A percentile compares a stretch with the other conserved stretches of the same genome.
phyloP scores from a whole-genome alignment of 2,888 invertebrate genomes.

The Mylabris sibirica region DNA sequence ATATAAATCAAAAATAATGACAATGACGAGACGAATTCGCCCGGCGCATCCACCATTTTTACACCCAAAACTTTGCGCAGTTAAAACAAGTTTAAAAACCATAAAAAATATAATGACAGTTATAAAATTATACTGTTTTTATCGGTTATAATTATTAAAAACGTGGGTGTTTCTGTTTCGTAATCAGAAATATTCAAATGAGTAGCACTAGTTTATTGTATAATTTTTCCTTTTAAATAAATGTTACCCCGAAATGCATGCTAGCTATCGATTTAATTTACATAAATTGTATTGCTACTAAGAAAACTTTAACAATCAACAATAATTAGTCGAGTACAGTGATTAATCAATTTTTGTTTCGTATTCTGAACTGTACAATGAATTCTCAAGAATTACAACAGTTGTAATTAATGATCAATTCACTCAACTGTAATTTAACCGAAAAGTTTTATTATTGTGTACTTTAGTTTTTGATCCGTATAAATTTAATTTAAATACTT shows the following conservation, averaged over 20 bases:
- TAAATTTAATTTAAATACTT: neutral
- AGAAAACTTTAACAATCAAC: neutral
- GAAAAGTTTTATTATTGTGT: neutral
- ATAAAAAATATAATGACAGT: neutral
- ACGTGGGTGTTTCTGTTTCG: neutral
- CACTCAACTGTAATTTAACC: neutral
- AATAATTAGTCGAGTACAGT: neutral
- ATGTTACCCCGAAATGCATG: neutral
- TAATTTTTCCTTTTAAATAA: neutral
- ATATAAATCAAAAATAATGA: neutral
- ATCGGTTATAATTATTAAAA: too few species aligned
- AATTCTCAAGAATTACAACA: neutral
- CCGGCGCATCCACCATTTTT: conserved; percentile 13
- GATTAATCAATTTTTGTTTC: neutral
- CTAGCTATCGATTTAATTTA: neutral
- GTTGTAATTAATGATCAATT: neutral
- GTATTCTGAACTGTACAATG: neutral
- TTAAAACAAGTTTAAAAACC: neutral
- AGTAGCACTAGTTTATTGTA: neutral
- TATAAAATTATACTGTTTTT: neutral
- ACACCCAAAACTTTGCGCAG: neutral
- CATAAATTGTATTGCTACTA: neutral
- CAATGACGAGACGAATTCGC: neutral
- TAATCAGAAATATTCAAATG: conserved; percentile 3
- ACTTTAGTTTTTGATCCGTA: neutral